Evolutionary conservation across 2,797 vertebrate genomes (phyloP), one percentile per base, ranked within the genome.

Genomic region (Chromobotia macracanthus): DNA sequence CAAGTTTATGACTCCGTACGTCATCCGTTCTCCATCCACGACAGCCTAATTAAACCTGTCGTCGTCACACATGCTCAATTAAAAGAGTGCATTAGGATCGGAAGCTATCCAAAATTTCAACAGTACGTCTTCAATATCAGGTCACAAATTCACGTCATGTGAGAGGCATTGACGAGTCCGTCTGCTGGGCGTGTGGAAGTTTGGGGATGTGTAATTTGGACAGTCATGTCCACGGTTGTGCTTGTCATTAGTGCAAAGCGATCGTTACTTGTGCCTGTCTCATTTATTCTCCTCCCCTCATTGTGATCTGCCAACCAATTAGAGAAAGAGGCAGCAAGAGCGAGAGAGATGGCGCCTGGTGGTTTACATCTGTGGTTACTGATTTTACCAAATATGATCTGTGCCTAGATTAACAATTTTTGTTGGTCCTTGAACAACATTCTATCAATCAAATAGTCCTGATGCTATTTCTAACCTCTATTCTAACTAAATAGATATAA

Each of bases 221-320:
- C 51, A 48, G 28, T 63, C 71, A 28, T 75, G 81, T 77, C 76
- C 70, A 58, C 46, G 66, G 61, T 63, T 18, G 35, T 79, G 65
- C 72, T 69, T 67, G 74, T 83, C 84, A 70, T 73, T 78, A 80
- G 70, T 53, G 74, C 58, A 71, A 58, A 75, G 78, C 44, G 41
- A 67, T 74, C 31, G 13, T 56, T 80, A 50, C 77, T 80, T 60
- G 44, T 48, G 13, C 60, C 72, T 25, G 58, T 51, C 74, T 76
- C 63, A 21, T 68, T 64, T 76, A 46, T 55, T 53, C 46, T 31
- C 63, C 5, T 9, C 44, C 67, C 69, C 28, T 50, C 71, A 64
- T 35, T n/a, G 63, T 44, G 23, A 78, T 75, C 75, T 31, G 21
- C 56, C 31, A 56, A 63, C 69, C 70, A 80, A 82, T 84, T 82